A percentile compares a stretch with the other conserved stretches of the same genome.
These are phyloP conservation scores for Galerucella calmariensis DNA, from an alignment of 2,888 invertebrate species.

Conservation along the genomic window DNA sequence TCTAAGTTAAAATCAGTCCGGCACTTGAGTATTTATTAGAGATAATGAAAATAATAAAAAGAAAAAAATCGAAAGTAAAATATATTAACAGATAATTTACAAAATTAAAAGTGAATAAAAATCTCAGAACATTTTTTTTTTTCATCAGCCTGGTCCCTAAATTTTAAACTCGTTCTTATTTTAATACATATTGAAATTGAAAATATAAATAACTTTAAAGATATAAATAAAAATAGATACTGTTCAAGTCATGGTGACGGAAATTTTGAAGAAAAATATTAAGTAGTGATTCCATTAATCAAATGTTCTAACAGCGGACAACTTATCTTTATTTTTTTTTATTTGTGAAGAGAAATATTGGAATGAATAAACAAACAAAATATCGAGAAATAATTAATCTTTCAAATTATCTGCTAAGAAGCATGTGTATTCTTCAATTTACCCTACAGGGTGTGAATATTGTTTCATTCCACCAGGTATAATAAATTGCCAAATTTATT, in stretches of 20 bases:
- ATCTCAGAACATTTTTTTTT: constrained; percentile 4
- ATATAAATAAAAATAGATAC: constrained; percentile 8
- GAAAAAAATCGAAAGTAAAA: constrained; percentile 14
- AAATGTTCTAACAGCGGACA: too few relatives aligned
- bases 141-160: constrained; percentile 21
- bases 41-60: neutral
- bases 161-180: constrained; percentile 11
- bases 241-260: constrained; percentile 2
- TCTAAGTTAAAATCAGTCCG: neutral
- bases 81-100: constrained; percentile 17
- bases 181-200: constrained; percentile 11
- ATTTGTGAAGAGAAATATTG: too few relatives aligned
- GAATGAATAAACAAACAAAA: too few relatives aligned
- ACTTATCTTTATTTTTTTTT: too few relatives aligned
- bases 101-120: neutral
- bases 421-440: too few relatives aligned
- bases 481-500: too few relatives aligned
- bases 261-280: neutral
- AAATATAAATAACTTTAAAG: neutral
- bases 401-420: too few relatives aligned
- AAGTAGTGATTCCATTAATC: too few relatives aligned
- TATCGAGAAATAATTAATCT: too few relatives aligned
- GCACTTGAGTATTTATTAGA: neutral
- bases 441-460: too few relatives aligned
- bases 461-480: too few relatives aligned